Evolutionary conservation across 2,797 vertebrate species (phyloP).

Genomic region (Aphelocoma californica): DNA sequence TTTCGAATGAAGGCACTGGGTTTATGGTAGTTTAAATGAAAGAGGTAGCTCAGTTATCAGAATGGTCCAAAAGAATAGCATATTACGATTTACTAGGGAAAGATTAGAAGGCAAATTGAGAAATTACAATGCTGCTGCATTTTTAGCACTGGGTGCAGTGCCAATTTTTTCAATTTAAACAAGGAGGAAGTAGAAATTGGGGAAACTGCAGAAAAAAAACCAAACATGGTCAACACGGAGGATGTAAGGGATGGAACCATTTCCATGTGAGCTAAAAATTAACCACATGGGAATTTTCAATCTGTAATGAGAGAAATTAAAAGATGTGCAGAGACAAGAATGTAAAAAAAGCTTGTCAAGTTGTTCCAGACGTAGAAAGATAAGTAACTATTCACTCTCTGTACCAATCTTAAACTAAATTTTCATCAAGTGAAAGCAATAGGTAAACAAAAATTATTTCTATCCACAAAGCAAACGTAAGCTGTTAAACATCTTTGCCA

Average conservation of each 20-base stretch:
- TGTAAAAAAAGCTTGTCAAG: background rate
- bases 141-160: background rate
- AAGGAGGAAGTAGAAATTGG: background rate
- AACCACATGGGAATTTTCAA: background rate
- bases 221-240: background rate
- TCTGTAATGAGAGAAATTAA: background rate
- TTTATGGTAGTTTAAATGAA: background rate
- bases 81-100: background rate
- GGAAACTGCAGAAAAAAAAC: background rate
- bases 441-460: background rate
- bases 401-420: background rate
- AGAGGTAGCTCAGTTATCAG: background rate
- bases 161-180: background rate
- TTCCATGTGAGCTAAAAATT: background rate
- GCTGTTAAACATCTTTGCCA: background rate
- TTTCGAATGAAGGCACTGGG: background rate
- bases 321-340: background rate
- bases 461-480: background rate
- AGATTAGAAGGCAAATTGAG: background rate
- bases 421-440: background rate
- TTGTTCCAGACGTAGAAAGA: background rate
- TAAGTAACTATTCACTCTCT: background rate
- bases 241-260: background rate
- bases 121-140: background rate
- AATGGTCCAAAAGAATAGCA: background rate